Evolutionary conservation across 2,797 vertebrate genomes (phyloP).

Genomic region (Hydrolagus colliei): DNA sequence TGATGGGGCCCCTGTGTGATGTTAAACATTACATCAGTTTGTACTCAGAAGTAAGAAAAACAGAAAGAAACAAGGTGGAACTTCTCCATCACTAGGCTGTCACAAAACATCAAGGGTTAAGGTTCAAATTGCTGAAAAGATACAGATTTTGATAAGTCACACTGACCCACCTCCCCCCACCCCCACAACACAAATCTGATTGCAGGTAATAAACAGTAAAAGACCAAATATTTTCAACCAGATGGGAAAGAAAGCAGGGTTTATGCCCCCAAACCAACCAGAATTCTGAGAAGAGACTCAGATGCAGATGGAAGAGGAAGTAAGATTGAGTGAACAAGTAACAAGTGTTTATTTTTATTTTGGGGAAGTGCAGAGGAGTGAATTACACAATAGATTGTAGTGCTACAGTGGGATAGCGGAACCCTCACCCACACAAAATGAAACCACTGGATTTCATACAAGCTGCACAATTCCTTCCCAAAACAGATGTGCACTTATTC

Average conservation of each 20-base stretch:
- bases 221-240: neutral
- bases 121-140: neutral
- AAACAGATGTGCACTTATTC: too few species aligned
- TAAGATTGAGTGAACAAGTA: too few species aligned
- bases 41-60: neutral
- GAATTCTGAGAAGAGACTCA: neutral
- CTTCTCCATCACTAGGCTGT: neutral
- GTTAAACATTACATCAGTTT: neutral
- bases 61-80: neutral
- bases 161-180: too few species aligned
- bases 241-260: neutral
- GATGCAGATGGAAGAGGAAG: too few species aligned
- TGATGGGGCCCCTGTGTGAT: conserved; percentile 28
- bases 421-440: too few species aligned
- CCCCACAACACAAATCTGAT: neutral
- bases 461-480: too few species aligned
- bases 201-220: neutral
- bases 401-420: too few species aligned
- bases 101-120: neutral
- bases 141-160: too few species aligned
- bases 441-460: too few species aligned
- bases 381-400: too few species aligned
- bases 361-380: too few species aligned
- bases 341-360: too few species aligned
- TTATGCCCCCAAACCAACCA: neutral